Base-by-base conservation (phyloP, 2,888 invertebrate species). In the Phortica magna region DNA sequence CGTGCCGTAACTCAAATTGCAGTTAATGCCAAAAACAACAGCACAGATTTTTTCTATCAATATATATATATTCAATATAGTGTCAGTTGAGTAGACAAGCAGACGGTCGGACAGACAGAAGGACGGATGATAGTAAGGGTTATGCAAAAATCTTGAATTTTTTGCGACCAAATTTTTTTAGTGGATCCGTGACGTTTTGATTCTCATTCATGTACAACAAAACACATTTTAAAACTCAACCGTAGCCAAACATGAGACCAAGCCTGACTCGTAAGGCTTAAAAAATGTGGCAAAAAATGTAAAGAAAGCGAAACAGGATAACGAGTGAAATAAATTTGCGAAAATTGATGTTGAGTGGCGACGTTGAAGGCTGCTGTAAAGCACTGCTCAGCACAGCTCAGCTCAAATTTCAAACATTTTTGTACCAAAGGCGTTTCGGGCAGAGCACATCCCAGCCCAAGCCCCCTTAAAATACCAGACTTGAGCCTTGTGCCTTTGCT, bases 371-470 rank as follows among this genome's bases (percentile, higher is more conserved):
- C 22, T 61, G 9, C 61, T 17, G 22, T 17, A 61, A 61, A 61
- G 61, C 61, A 19, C 61, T 39, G 39, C 53, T 31, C 19, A 39
- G 65, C 65, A 65, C 65, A 41, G 31, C 31, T 31, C 31, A 31
- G 31, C 31, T 65, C 65, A 65, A 41, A 65, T 65, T 65, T 65
- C 65, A 65, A 65, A 65, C 41, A 65, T 65, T 65, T 61, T 22
- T 22, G 17, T 19, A 61, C 61, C 14, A 14, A 48, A 12, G 48
- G 48, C 9, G 48, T 48, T 48, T 48, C n/a, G 9, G 48, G 48
- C 10, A 6, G 3, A 48, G 14, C 48, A 12, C 48, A 0, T 2
- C 2, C 14, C 10, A 48, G 43, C 48, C 31, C 31, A 31, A 2
- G 5, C 3, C 31, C 31, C 14, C 3, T 48, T 12, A 6, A 48